Conservation (phyloP, 2,888 invertebrate genomes). For the Apeira syringaria region DNA sequence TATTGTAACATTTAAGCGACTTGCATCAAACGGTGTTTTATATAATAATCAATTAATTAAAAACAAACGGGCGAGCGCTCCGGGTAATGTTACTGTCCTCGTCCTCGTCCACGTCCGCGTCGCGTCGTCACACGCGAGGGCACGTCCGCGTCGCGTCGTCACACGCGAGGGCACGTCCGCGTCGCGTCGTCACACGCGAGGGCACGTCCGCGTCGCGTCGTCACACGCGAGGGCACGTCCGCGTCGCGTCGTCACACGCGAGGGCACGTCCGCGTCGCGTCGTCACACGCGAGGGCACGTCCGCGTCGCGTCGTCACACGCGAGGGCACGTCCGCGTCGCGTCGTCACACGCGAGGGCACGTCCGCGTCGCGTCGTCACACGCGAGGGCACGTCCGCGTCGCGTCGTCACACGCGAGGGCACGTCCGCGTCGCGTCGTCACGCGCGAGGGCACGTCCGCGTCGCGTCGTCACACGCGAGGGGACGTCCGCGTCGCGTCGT, state of each 20-base stretch:
- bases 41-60: constrained; percentile 6
- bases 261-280: constrained; percentile 4
- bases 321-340: constrained; percentile 4
- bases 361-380: background rate
- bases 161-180: no score
- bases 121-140: constrained; percentile 6
- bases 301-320: background rate
- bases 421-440: background rate
- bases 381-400: constrained; percentile 3
- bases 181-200: constrained; percentile 1
- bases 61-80: background rate
- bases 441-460: no score
- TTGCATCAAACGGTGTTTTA: background rate
- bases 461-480: constrained; percentile 6
- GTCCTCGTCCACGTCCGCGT: no score
- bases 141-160: no score
- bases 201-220: no score
- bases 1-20: background rate
- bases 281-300: no score
- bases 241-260: background rate
- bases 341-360: no score
- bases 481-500: no score
- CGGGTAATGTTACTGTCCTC: background rate
- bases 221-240: no score
- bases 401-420: no score